These are phyloP conservation scores for Yponomeuta plumbellus DNA, from an alignment of 2,888 invertebrate genomes.

Conservation along the genomic window DNA sequence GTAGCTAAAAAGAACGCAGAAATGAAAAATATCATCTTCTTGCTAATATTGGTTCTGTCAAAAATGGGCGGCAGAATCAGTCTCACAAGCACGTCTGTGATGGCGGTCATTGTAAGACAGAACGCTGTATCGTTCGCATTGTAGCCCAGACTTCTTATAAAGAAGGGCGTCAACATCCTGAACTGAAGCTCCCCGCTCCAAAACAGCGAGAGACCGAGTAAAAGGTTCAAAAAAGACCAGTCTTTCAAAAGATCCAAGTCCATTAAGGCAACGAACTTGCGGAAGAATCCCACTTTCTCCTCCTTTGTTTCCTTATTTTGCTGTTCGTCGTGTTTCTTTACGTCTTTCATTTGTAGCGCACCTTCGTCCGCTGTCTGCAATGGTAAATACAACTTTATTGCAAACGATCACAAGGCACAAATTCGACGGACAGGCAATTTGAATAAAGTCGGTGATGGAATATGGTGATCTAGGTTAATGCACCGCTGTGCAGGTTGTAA, in stretches of 20 bases:
- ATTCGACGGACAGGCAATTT: no score
- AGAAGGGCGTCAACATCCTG: conserved; percentile 83
- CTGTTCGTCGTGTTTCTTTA: conserved; percentile 53
- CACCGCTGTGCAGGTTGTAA: no score
- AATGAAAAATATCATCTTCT: conserved; percentile 83
- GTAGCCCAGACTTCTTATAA: conserved; percentile 79
- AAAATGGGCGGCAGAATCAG: conserved; percentile 84
- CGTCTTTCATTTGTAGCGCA: conserved; percentile 65
- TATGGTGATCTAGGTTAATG: no score
- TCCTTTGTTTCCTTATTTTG: conserved; percentile 34
- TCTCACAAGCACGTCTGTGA: conserved; percentile 84
- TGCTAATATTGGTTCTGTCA: conserved; percentile 80
- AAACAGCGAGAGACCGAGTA: conserved; percentile 83
- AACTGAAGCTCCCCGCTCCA: conserved; percentile 86
- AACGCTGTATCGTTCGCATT: conserved; percentile 82
- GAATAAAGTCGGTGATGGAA: no score
- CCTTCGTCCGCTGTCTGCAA: conserved; percentile 68
- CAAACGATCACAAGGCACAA: neutral
- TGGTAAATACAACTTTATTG: neutral
- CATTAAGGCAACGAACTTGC: conserved; percentile 79
- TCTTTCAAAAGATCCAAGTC: conserved; percentile 84
- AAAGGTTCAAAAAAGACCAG: conserved; percentile 82
- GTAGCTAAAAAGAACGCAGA: conserved; percentile 83
- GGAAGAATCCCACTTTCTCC: conserved; percentile 62
- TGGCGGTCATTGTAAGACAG: conserved; percentile 84